Base-by-base conservation (phyloP, 1,140 invertebrate genomes). In the Pogonognathellus flavescens region DNA sequence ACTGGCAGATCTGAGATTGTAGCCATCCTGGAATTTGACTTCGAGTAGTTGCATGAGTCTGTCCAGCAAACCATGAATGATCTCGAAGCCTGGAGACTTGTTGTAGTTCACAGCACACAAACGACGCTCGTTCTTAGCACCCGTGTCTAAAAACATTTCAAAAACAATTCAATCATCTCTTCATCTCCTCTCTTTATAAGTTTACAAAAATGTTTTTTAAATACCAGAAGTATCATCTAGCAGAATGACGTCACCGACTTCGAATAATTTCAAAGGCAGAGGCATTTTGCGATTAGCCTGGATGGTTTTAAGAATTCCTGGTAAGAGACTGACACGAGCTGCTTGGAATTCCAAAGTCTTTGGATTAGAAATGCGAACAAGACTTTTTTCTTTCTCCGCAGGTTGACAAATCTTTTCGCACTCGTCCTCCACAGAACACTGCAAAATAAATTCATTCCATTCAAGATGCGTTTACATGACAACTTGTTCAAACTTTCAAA, bases 341-440 rank as follows among this genome's bases (percentile, higher is more conserved):
- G 96, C 95, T 93, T 99, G 97, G 91, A 99, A 99, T 91, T 99
- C 98, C 20, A 96, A 90, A 0, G 98, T 99, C 92, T 99, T 99
- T 0, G 99, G 99, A 92, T 99, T 99, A 0, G 95, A 93, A 89
- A 99, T 96, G 88, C 97, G 95, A 7, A 98, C 97, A 6, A 96
- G 57, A 18, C 57, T 84, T 13, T 70, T 81, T 50, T 89, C 87
- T 70, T 84, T 86, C 7, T 90, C 90, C 25, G 92, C 89, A 14
- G 91, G 88, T 70, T 94, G 93, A 55, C 95, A 93, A 50, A 99
- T 91, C 91, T 98, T 99, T 16, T 94, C 93, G 1, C 94, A 93
- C 82, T 99, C 93, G 90, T 99, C 98, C 90, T 98, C 97, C 80
- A 94, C 92, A 0, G 97, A 98, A 92, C 97, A 99, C 93, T 97